A percentile compares a stretch with the other conserved stretches of the same genome.
These are phyloP conservation scores for Tetrao urogallus DNA, from an alignment of 2,113 vertebrate genomes.

Conservation along the genomic window DNA sequence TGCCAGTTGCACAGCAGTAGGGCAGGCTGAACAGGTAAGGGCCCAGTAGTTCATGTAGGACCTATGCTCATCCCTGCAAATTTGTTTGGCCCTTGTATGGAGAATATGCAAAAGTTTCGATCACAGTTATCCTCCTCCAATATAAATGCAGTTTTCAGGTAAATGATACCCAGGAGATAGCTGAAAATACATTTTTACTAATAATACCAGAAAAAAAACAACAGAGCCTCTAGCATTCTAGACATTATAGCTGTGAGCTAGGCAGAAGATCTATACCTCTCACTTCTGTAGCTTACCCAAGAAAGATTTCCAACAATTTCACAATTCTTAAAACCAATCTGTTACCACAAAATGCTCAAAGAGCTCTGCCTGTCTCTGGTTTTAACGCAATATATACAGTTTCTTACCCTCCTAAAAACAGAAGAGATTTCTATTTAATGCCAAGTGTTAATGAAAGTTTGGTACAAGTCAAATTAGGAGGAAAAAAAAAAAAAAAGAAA, in stretches of 20 bases:
- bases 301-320: not conserved
- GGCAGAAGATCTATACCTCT: not conserved
- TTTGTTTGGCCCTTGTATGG: not conserved
- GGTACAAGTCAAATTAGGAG: not conserved
- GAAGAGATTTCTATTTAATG: not conserved
- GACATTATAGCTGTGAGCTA: not conserved
- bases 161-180: not conserved
- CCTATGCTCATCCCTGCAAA: not conserved
- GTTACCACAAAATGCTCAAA: not conserved
- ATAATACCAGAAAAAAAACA: not conserved
- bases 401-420: not conserved
- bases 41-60: rapidly evolving
- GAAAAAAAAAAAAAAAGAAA: no score
- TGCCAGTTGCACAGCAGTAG: not conserved
- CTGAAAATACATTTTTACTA: not conserved
- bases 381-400: not conserved
- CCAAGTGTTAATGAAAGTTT: not conserved
- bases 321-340: not conserved
- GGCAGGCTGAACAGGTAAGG: not conserved
- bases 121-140: not conserved
- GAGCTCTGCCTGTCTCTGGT: not conserved
- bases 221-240: not conserved
- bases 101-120: not conserved
- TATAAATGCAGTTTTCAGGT: not conserved
- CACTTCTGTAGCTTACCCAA: not conserved